These are phyloP conservation scores for Platycnemis pennipes DNA, from an alignment of 2,888 invertebrate genomes.

Conservation along the genomic window DNA sequence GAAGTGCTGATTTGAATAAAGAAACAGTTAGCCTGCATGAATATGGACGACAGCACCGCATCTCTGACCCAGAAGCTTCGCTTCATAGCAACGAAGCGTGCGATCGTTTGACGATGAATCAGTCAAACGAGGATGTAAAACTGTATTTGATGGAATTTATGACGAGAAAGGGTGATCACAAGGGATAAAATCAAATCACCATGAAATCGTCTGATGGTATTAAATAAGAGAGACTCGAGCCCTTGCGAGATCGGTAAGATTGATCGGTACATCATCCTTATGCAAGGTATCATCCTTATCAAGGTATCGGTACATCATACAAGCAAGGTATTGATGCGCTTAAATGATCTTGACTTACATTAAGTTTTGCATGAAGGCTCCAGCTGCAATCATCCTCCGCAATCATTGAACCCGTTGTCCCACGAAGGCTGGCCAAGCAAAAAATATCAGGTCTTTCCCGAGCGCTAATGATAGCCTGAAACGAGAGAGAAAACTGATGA, in stretches of 20 bases:
- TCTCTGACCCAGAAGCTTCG: no score
- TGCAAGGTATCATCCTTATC: no score
- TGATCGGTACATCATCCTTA: background rate
- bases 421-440: background rate
- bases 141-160: background rate
- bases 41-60: no score
- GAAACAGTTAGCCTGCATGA: no score
- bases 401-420: background rate
- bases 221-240: background rate
- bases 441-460: background rate
- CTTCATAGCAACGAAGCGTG: background rate
- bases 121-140: background rate
- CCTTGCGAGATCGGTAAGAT: background rate
- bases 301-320: background rate
- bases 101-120: background rate
- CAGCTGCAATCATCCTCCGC: background rate
- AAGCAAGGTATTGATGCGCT: background rate
- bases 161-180: background rate
- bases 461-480: slow-evolving; percentile 6
- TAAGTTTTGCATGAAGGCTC: background rate
- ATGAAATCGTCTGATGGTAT: background rate
- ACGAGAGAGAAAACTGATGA: slow-evolving; percentile 27
- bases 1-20: no score
- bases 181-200: background rate
- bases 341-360: background rate